Base-by-base conservation (phyloP, 37 sponge, comb jelly and placozoan species). In the Hormiphora californensis region DNA sequence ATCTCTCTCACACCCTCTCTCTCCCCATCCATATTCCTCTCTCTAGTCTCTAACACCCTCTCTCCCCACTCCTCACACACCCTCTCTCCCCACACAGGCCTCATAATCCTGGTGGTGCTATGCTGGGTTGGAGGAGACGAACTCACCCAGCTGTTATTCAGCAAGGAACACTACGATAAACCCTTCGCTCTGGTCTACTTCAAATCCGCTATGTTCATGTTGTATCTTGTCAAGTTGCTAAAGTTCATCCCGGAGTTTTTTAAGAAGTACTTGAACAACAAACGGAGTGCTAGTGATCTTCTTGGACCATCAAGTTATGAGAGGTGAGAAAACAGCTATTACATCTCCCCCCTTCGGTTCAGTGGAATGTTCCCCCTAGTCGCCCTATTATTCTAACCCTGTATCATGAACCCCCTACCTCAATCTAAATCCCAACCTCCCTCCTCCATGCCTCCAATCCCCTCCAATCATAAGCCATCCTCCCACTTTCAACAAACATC, bases 111-210 rank as follows among this genome's bases (percentile, higher is more conserved):
- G 81, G 81, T 73, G 4, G 81, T 73, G 1, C 35, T 73, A 1
- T 73, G 81, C 44, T 73, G 81, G 81, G 81, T 73, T 22, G 81
- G 81, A 3, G 81, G 81, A 2, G 81, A 73, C 27, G 81, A 73
- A 17, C 41, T 73, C 8, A 73, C 81, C 27, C 87, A 94, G 90
- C 55, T 88, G 54, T 67, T 94, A 33, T 94, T 89, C 89, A 81
- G 89, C 15, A 62, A 88, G 12, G 88, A 89, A 4, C 15, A 69
- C 41, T 94, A 90, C 69, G 69, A 89, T 53, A 91, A 94, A 86
- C 95, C 95, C 12, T 85, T 94, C 65, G 92, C 92, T 41, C 85
- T 91, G 19, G 89, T 90, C 31, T 94, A 94, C 87, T 94, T 94
- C 85, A 91, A 94, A 90, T 91, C 95, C 23, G 44, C 89, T 22